phyloP scores from a whole-genome alignment of 2,888 invertebrate genomes.

The Colletes collaris region DNA sequence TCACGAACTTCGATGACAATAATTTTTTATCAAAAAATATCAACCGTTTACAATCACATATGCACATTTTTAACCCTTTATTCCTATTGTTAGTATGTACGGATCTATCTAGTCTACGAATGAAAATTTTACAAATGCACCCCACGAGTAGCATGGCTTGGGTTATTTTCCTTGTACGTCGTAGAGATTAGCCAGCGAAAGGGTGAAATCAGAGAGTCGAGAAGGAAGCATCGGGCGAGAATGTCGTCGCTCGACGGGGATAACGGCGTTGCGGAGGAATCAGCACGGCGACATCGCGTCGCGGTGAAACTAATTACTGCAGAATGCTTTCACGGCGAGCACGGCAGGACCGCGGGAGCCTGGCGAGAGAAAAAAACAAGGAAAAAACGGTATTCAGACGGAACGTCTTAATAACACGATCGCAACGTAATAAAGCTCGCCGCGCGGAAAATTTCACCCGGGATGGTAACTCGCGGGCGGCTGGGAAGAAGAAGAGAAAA shows the following conservation, averaged over 20 bases:
- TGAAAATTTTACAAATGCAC: no score
- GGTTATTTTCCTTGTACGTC: no score
- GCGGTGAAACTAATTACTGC: conserved; percentile 36
- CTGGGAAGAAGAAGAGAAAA: conserved; percentile 27
- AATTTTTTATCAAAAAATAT: no score
- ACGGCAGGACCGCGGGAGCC: background rate
- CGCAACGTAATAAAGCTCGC: conserved; percentile 67
- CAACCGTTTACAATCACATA: no score
- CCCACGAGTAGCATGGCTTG: no score
- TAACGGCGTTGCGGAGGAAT: background rate
- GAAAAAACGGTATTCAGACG: conserved; percentile 27
- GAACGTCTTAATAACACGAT: conserved; percentile 70
- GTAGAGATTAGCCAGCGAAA: background rate
- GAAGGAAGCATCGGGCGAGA: background rate
- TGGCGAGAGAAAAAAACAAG: background rate
- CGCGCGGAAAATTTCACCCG: conserved; percentile 18
- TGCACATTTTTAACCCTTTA: no score
- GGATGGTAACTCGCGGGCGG: conserved; percentile 2
- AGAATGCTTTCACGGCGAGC: conserved; percentile 6
- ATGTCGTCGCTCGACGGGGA: background rate
- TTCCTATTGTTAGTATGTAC: no score
- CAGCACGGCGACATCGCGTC: background rate
- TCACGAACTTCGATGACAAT: no score
- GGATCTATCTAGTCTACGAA: no score
- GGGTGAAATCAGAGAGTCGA: background rate